Evolutionary conservation across 2,888 invertebrate genomes (phyloP).

Genomic region (Drosophila atroscutellata): DNA sequence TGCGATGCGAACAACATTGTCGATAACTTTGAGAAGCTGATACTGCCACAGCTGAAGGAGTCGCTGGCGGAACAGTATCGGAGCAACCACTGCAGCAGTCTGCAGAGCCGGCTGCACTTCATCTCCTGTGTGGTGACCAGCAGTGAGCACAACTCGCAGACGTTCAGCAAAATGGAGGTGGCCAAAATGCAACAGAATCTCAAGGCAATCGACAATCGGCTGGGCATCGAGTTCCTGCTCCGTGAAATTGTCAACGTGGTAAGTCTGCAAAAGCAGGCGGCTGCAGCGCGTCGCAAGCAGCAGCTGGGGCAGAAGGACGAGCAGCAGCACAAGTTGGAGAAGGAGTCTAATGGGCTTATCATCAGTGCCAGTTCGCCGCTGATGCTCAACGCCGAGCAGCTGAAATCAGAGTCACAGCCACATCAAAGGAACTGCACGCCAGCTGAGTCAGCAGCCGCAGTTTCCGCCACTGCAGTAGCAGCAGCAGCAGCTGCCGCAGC

Average conservation of each 20-base stretch:
- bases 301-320: conserved; percentile 27
- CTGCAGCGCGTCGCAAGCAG: conserved; percentile 34
- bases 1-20: conserved; percentile 79
- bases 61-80: conserved; percentile 72
- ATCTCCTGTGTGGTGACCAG: conserved; percentile 81
- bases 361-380: conserved; percentile 1
- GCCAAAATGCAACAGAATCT: conserved; percentile 81
- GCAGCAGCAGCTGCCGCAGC: not conserved
- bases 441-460: conserved; percentile 26
- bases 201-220: conserved; percentile 72
- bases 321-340: conserved; percentile 5
- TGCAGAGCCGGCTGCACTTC: conserved; percentile 72
- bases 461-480: not conserved
- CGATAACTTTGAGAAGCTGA: conserved; percentile 80
- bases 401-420: conserved; percentile 41
- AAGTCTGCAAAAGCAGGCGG: conserved; percentile 62
- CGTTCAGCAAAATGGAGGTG: conserved; percentile 74
- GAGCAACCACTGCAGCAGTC: conserved; percentile 64
- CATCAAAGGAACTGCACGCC: conserved; percentile 30
- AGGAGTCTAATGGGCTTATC: conserved; percentile 49
- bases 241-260: conserved; percentile 80
- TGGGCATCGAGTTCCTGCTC: conserved; percentile 81
- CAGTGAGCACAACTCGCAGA: conserved; percentile 68
- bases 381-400: conserved; percentile 46
- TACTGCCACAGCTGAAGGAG: conserved; percentile 75